These are phyloP conservation scores for Hydractinia symbiolongicarpus DNA, from an alignment of 30 jellyfish, hydroid and myxozoan genomes.

Conservation along the genomic window DNA sequence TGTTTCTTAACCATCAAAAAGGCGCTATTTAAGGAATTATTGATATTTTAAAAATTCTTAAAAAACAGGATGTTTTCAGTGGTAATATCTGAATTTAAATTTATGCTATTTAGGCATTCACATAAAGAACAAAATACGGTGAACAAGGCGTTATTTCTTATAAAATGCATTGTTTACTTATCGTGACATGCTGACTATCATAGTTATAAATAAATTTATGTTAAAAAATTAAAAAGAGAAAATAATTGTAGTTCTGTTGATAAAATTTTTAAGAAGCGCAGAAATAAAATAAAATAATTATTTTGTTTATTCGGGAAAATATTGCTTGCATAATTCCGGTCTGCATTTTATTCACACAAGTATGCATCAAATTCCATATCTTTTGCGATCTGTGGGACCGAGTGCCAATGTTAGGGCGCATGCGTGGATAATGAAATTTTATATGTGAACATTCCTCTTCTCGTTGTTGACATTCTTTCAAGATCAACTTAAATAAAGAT, in stretches of 20 bases:
- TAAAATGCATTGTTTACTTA: no score
- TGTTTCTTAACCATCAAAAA: no score
- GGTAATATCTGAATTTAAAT: no score
- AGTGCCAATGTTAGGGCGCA: slow-evolving; percentile 13
- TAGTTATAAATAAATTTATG: not conserved
- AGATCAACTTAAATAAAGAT: slow-evolving; percentile 9
- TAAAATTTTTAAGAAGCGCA: not conserved
- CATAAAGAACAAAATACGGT: no score
- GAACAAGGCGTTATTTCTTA: no score
- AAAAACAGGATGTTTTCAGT: no score
- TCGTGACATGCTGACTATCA: not conserved
- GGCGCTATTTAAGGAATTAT: no score
- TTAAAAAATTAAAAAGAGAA: not conserved
- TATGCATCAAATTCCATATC: slow-evolving; percentile 17
- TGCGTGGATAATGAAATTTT: slow-evolving; percentile 6
- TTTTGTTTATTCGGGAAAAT: not conserved
- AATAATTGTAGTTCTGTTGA: not conserved
- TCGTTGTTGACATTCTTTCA: slow-evolving; percentile 4
- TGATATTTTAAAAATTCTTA: no score
- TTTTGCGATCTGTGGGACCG: slow-evolving; percentile 10
- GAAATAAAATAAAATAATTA: no score
- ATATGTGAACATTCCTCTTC: not conserved
- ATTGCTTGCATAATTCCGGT: not conserved
- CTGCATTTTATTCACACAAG: not conserved
- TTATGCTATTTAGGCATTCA: no score